Percentiles rank a stretch among this genome's conserved stretches.
These are phyloP conservation scores for Condylura cristata DNA, from an alignment of 2,113 vertebrate genomes.

Conservation along the genomic window DNA sequence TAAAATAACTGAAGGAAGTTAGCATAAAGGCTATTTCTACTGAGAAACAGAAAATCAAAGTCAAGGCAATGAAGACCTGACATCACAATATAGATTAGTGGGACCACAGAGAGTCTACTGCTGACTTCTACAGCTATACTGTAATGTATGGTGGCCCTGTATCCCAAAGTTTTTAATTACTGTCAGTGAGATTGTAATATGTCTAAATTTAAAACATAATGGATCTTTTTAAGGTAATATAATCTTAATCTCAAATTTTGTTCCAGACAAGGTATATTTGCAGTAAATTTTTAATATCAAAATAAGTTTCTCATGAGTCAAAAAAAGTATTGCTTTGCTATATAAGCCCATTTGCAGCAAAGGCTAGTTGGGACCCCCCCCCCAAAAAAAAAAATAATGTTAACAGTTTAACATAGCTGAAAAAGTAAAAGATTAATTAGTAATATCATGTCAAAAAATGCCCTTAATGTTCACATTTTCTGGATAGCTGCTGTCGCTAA, in stretches of 20 bases:
- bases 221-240: constrained; percentile 11
- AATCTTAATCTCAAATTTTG: not conserved
- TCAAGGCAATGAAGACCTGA: not conserved
- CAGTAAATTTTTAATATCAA: constrained; percentile 9
- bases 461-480: constrained; percentile 47
- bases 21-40: not conserved
- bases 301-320: constrained; percentile 10
- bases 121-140: not conserved
- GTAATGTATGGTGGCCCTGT: not conserved
- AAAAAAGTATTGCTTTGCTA: constrained; percentile 15
- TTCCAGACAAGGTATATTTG: constrained; percentile 6
- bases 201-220: constrained; percentile 26
- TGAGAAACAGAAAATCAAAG: constrained; percentile 10
- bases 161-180: not conserved
- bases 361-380: not conserved
- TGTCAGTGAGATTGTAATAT: not conserved
- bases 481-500: not conserved
- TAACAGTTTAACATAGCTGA: constrained; percentile 50
- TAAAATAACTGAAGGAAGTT: constrained; percentile 39
- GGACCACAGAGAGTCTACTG: not conserved
- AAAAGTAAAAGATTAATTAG: constrained; percentile 73
- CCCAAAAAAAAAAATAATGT: not conserved
- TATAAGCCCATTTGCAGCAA: not conserved
- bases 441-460: constrained; percentile 35
- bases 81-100: not conserved